phyloP scores from a whole-genome alignment of 2,113 vertebrate genomes.

The Hydrolagus affinis region DNA sequence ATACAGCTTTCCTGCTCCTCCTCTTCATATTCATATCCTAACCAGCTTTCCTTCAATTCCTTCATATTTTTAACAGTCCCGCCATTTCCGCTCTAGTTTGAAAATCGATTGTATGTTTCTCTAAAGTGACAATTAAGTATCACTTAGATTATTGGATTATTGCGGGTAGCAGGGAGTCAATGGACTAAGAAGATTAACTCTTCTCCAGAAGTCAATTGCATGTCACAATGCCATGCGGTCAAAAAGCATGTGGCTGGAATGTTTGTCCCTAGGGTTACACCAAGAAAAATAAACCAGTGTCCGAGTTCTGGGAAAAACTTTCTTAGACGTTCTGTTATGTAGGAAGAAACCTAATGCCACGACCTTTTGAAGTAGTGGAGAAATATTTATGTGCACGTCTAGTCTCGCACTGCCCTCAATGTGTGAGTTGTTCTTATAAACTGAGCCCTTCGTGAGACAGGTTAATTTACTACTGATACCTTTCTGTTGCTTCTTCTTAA shows the following conservation, averaged over 20 bases:
- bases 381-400: constrained; percentile 29
- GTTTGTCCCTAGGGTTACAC: constrained; percentile 28
- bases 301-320: constrained; percentile 22
- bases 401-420: constrained; percentile 23
- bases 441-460: constrained; percentile 24
- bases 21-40: too few relatives aligned
- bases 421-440: constrained; percentile 26
- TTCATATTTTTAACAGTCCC: constrained; percentile 5
- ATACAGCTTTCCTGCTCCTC: too few relatives aligned
- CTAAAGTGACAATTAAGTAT: background rate
- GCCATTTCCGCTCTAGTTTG: background rate
- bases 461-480: constrained; percentile 21
- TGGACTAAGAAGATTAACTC: background rate
- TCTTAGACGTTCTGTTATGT: constrained; percentile 30
- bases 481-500: constrained; percentile 21
- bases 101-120: background rate
- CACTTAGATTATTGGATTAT: constrained; percentile 20
- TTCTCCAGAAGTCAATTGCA: background rate
- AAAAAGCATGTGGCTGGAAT: constrained; percentile 28
- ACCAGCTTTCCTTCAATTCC: background rate
- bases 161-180: background rate
- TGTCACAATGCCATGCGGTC: constrained; percentile 25
- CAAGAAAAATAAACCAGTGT: constrained; percentile 22
- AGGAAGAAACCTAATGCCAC: constrained; percentile 28
- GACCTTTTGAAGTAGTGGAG: constrained; percentile 21